These are phyloP conservation scores for Gibbula magus DNA, from an alignment of 2,888 invertebrate genomes.

Conservation along the genomic window DNA sequence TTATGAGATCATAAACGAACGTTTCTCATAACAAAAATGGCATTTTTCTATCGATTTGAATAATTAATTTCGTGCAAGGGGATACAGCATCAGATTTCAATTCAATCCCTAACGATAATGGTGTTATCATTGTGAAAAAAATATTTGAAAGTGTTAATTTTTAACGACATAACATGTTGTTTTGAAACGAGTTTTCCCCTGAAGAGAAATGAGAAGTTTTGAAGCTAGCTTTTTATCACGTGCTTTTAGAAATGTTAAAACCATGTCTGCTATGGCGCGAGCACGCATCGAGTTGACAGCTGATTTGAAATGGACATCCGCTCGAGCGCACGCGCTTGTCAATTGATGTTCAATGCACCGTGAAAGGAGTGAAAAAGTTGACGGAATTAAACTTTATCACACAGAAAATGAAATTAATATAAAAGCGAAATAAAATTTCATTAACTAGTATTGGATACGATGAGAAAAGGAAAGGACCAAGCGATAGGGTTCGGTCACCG, in stretches of 20 bases:
- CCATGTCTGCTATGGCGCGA: conserved; percentile 1
- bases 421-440: conserved; percentile 52
- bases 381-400: conserved; percentile 44
- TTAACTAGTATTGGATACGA: conserved; percentile 47
- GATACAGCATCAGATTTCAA: too few species aligned
- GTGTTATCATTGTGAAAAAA: too few species aligned
- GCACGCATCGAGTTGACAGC: conserved; percentile 30
- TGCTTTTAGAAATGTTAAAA: conserved; percentile 6
- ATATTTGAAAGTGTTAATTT: too few species aligned
- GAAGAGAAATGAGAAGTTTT: too few species aligned
- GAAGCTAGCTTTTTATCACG: not conserved
- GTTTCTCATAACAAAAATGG: too few species aligned
- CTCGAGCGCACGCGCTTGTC: conserved; percentile 34
- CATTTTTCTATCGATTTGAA: too few species aligned
- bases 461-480: not conserved
- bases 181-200: too few species aligned
- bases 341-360: conserved; percentile 40
- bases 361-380: conserved; percentile 38
- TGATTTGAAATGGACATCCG: conserved; percentile 26
- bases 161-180: too few species aligned
- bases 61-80: too few species aligned
- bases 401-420: conserved; percentile 56
- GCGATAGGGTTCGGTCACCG: not conserved
- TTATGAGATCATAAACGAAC: too few species aligned
- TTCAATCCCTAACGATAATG: too few species aligned